Evolutionary conservation across 2,797 vertebrate species (phyloP).

Genomic region (Enteromius afrohamiltoni): DNA sequence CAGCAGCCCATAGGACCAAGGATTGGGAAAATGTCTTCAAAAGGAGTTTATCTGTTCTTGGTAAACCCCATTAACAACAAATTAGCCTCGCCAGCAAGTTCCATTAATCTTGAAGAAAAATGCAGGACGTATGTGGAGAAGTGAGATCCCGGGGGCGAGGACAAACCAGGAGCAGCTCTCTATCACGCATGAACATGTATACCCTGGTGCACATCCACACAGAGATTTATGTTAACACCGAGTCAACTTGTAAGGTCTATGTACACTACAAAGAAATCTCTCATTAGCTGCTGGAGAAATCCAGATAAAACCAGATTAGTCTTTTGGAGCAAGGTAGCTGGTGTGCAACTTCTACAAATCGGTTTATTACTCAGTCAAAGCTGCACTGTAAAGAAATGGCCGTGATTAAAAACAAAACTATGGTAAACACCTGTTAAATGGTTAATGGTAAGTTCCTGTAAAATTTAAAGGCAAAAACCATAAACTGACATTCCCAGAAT

Average conservation of each 20-base stretch:
- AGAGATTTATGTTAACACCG: constrained; percentile 24
- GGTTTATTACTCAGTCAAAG: background rate
- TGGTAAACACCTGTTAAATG: too few relatives aligned
- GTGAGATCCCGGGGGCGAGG: constrained; percentile 38
- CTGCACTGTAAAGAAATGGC: too few relatives aligned
- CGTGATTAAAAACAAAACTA: too few relatives aligned
- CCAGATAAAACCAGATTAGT: background rate
- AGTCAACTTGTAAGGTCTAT: constrained; percentile 8
- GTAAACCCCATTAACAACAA: constrained; percentile 55
- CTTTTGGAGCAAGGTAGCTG: background rate
- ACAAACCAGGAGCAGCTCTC: constrained; percentile 31
- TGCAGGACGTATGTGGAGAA: constrained; percentile 29
- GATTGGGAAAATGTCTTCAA: constrained; percentile 44
- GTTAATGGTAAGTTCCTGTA: too few relatives aligned
- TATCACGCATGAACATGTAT: constrained; percentile 5
- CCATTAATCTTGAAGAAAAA: constrained; percentile 62
- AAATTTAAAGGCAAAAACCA: too few relatives aligned
- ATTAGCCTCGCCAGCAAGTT: constrained; percentile 57
- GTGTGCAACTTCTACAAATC: background rate
- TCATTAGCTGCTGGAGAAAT: background rate
- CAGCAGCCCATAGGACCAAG: constrained; percentile 37
- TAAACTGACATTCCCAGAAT: too few relatives aligned
- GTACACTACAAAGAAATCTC: constrained; percentile 17
- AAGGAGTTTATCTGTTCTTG: constrained; percentile 41
- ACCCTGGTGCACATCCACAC: background rate